Base-by-base conservation (phyloP, 2,888 invertebrate species). In the Rosalia funebris region DNA sequence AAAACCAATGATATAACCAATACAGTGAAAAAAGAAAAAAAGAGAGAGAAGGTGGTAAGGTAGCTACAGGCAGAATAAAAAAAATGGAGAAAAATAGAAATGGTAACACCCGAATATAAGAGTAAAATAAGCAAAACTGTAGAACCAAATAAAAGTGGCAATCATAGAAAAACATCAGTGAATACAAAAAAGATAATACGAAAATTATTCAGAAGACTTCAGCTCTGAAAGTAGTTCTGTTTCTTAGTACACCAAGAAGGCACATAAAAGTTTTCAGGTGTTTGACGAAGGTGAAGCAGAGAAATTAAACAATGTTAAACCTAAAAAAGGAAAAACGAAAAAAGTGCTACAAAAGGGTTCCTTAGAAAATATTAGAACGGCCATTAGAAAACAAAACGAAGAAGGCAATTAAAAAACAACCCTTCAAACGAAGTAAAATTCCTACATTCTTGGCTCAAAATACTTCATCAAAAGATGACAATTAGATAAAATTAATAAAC, bases 261-360 rank as follows among this genome's bases (percentile, higher is more conserved):
- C 73, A 15, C 79, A 80, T 46, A 75, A 75, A 65, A 81, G 81
- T 60, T 81, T 81, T 58, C 75, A 77, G 47, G 71, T 81, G 11
- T 64, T 81, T 2, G 73, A 77, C 17, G 77, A 77, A 16, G 62
- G 69, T 52, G 74, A 74, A 59, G 52, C 65, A 1, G 63, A 67
- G 32, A 61, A 69, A 56, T 20, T 65, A n/a, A 66, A 71, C 15
- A 62, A 50, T 7, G 44, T 34, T n/a, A 66, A 59, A 56, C 36
- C 57, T 25, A 72, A 62, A 45, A 64, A 20, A 20, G 60, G 57
- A 50, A 59, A 59, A 55, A 63, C 32, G 12, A 64, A 55, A 37
- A 60, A 50, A 56, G 53, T 15, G 25, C 56, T 48, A 42, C 66
- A 56, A 53, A 66, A 63, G 66, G 70, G 36, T 66, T 63, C 16